Evolutionary conservation across 2,113 vertebrate species (phyloP).

Genomic region (Orycteropus afer): DNA sequence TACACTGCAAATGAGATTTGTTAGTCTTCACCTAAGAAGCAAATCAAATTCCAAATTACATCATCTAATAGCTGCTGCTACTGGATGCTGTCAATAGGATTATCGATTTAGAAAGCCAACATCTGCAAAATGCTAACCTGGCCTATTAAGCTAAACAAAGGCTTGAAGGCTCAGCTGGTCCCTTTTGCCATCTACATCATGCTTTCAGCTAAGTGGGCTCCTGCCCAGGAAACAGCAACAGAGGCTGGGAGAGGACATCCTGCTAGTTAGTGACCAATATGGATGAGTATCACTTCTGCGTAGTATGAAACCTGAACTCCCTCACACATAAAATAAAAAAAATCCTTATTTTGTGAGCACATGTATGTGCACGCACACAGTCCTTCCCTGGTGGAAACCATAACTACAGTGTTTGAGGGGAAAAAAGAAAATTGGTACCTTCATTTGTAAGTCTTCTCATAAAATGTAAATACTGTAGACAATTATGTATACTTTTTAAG

Average conservation of each 20-base stretch:
- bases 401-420: neutral
- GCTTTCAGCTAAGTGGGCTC: constrained; percentile 26
- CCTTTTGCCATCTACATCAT: neutral
- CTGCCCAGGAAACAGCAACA: constrained; percentile 16
- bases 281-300: neutral
- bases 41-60: constrained; percentile 73
- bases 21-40: constrained; percentile 67
- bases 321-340: neutral
- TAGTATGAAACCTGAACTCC: neutral
- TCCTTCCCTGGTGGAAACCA: neutral
- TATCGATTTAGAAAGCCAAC: constrained; percentile 74
- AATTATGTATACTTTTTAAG: neutral
- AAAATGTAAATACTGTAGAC: neutral
- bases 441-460: neutral
- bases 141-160: constrained; percentile 65
- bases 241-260: neutral
- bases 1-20: constrained; percentile 73
- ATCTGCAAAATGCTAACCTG: constrained; percentile 74
- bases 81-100: constrained; percentile 36
- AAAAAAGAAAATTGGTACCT: neutral
- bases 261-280: neutral
- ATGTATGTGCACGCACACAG: neutral
- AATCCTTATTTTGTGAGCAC: neutral
- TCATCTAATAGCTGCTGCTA: constrained; percentile 66
- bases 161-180: constrained; percentile 62